phyloP scores from a whole-genome alignment of 2,797 vertebrate genomes.

The Poecilia velifera region DNA sequence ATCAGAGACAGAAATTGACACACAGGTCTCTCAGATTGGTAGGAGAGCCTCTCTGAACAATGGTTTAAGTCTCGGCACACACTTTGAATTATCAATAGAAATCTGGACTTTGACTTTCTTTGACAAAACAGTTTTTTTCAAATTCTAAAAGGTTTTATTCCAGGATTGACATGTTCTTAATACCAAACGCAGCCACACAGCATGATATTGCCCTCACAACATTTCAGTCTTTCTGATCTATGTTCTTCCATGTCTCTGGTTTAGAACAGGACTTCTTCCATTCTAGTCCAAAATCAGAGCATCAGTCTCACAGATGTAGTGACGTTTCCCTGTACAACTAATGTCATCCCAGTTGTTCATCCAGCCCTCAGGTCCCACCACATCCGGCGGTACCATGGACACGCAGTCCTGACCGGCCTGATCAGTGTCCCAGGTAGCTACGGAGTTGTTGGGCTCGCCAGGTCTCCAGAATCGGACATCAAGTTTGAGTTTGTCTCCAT shows the following conservation, averaged over 20 bases:
- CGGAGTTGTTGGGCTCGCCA: not conserved
- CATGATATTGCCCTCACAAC: no score
- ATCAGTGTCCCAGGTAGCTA: not conserved
- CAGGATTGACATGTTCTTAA: no score
- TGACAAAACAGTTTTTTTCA: not conserved
- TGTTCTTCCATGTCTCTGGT: no score
- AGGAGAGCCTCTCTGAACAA: no score
- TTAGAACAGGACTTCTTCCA: not conserved
- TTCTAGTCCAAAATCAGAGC: not conserved
- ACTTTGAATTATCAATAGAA: not conserved
- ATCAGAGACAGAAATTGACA: not conserved
- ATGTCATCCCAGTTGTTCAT: not conserved
- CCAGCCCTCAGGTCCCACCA: not conserved
- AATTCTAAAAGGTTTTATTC: no score
- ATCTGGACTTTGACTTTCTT: not conserved
- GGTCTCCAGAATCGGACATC: not conserved
- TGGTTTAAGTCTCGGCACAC: not conserved
- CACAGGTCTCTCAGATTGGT: not conserved
- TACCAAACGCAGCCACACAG: no score
- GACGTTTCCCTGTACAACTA: not conserved
- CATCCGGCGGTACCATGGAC: not conserved
- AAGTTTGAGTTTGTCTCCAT: rapidly evolving
- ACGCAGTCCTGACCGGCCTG: not conserved
- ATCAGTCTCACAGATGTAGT: not conserved
- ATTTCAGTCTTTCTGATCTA: no score